Conservation (phyloP, 2,888 invertebrate genomes). For the Gymnosoma rotundatum region DNA sequence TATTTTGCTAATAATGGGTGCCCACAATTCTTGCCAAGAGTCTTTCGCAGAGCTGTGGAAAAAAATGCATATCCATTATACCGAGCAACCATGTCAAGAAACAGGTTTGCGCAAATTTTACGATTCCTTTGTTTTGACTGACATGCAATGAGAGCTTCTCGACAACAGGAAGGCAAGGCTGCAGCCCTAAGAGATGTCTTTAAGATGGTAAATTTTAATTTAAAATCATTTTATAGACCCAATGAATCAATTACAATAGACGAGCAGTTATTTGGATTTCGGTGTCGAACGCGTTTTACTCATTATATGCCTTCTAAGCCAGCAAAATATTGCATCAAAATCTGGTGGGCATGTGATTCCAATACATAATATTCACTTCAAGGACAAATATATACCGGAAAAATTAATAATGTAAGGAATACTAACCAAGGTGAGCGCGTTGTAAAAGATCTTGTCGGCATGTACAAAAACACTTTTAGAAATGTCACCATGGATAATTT, state of each 20-base stretch:
- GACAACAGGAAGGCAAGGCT: too few species aligned
- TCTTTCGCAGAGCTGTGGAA: not conserved
- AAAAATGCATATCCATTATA: conserved; percentile 9
- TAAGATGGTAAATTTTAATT: conserved; percentile 18
- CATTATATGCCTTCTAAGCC: not conserved
- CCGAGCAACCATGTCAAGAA: conserved; percentile 16
- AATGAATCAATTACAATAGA: conserved; percentile 20
- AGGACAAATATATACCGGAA: conserved; percentile 15
- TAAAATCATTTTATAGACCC: conserved; percentile 14
- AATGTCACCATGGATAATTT: conserved; percentile 24
- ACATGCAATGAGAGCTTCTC: not conserved
- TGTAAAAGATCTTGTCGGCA: not conserved
- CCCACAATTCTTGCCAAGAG: not conserved
- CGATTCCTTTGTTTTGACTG: not conserved
- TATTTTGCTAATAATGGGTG: conserved; percentile 14
- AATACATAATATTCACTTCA: not conserved
- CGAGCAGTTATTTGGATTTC: conserved; percentile 12
- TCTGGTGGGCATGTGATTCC: conserved; percentile 8
- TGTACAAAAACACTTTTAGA: not conserved
- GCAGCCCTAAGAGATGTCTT: not conserved
- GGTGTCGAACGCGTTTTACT: conserved; percentile 4
- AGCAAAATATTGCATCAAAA: not conserved
- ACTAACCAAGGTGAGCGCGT: not conserved
- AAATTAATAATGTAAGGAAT: conserved; percentile 13
- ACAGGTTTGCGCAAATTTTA: conserved; percentile 7